A percentile compares a stretch with the other conserved stretches of the same genome.
phyloP scores from a whole-genome alignment of 2,797 vertebrate genomes.

The Linurgus olivaceus region DNA sequence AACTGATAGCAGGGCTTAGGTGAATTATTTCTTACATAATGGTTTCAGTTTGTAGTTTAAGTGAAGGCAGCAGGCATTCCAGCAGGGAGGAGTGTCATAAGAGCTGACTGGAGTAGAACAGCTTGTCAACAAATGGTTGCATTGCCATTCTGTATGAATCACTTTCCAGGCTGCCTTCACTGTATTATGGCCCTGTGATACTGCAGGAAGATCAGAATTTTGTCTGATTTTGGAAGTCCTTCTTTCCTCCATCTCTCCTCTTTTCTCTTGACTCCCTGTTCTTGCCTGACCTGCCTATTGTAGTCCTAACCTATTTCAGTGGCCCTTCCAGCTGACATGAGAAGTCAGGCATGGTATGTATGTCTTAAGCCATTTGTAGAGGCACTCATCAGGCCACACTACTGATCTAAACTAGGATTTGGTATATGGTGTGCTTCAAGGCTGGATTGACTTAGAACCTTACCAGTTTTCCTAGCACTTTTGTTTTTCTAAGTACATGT shows the following conservation, averaged over 20 bases:
- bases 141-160: background rate
- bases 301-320: background rate
- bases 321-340: background rate
- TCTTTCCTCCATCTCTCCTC: background rate
- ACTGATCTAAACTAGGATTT: background rate
- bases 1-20: background rate
- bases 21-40: background rate
- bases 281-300: background rate
- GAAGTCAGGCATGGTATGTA: background rate
- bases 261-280: background rate
- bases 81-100: background rate
- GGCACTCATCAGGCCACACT: accelerated
- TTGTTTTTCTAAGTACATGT: background rate
- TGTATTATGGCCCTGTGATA: background rate
- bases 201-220: background rate
- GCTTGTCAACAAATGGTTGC: background rate
- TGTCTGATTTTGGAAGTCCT: background rate
- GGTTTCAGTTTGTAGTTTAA: background rate
- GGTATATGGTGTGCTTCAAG: background rate
- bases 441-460: background rate
- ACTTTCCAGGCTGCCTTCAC: background rate
- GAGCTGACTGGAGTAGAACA: background rate
- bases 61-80: background rate
- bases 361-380: background rate
- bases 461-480: background rate